Evolutionary conservation across 1,140 invertebrate species (phyloP), one percentile per base, ranked within the genome.

Genomic region (Drosophila pectinifera): DNA sequence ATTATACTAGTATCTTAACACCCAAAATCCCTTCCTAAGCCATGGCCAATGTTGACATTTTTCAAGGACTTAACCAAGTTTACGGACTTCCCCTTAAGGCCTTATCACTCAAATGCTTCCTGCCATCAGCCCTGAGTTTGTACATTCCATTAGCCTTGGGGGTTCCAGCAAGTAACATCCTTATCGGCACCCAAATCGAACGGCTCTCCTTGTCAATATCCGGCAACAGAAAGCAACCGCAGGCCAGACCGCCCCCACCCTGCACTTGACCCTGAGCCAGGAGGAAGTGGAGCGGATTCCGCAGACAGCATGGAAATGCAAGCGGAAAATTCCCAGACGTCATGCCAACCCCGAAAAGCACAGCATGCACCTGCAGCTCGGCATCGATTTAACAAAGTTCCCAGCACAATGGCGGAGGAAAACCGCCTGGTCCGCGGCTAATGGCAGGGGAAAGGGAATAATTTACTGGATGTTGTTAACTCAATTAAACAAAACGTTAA

Each of bases 381-480:
- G 20, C 64, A 68, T 68, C 64, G 64, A 68, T 68, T 68, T 68
- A 68, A 68, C 64, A 68, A 68, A 68, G 45, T 68, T 22, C 45
- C 42, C 41, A 65, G 36, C 41, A 65, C 24, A 63, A 20, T 39
- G n/a, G 24, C 20, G 34, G 34, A 11, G 61, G 22, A 67, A 49
- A 58, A 42, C 59, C 54, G 7, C 11, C 18, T 24, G 26, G 14
- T 34, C 49, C 42, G 56, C 6, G 46, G 46, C 38, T 39, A 49
- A 61, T 51, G 34, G 31, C 26, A 5, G 10, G 14, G 34, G 22
- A 42, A 49, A 11, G 59, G 43, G 13, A 20, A 31, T 18, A 22
- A 51, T 49, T n/a, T 14, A 41, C 59, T 39, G 36, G 20, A 65
- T 51, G 64, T 68, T 65, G 59, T 68, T 68, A 68, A 68, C 64